A percentile compares a stretch with the other conserved stretches of the same genome.
phyloP scores from a whole-genome alignment of 2,888 invertebrate genomes.

The Erannis defoliaria region DNA sequence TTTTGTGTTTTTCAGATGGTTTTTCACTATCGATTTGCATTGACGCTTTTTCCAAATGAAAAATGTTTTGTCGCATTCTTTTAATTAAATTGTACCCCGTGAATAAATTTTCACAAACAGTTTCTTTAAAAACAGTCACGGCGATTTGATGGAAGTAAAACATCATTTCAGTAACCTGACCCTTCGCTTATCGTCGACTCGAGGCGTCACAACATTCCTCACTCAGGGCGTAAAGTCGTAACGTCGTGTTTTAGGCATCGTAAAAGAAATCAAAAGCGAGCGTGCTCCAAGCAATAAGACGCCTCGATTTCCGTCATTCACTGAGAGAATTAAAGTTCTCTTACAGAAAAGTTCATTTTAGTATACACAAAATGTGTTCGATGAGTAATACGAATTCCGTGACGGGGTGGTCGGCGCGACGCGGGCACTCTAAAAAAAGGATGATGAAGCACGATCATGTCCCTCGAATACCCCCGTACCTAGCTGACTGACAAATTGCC shows the following conservation, averaged over 20 bases:
- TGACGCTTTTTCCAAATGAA: slow-evolving; percentile 45
- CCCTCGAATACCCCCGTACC: slow-evolving; percentile 64
- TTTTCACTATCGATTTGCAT: slow-evolving; percentile 63
- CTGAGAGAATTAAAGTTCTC: slow-evolving; percentile 78
- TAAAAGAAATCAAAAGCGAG: slow-evolving; percentile 76
- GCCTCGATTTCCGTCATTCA: slow-evolving; percentile 75
- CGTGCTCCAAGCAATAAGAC: slow-evolving; percentile 75
- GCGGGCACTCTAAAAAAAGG: slow-evolving; percentile 74
- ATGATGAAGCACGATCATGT: slow-evolving; percentile 82
- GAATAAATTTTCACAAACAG: slow-evolving; percentile 32
- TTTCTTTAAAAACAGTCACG: slow-evolving; percentile 29
- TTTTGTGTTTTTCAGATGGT: slow-evolving; percentile 67
- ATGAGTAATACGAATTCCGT: slow-evolving; percentile 77
- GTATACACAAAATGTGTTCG: slow-evolving; percentile 72
- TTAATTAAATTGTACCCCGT: slow-evolving; percentile 35
- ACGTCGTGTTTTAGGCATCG: slow-evolving; percentile 71
- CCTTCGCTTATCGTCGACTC: slow-evolving; percentile 54
- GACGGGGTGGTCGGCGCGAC: slow-evolving; percentile 58
- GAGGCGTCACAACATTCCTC: slow-evolving; percentile 61
- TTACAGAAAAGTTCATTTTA: slow-evolving; percentile 72
- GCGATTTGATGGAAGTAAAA: slow-evolving; percentile 38
- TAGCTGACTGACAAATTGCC: slow-evolving; percentile 80
- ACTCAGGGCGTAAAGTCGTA: slow-evolving; percentile 68
- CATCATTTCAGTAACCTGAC: slow-evolving; percentile 40
- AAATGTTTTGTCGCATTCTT: slow-evolving; percentile 30